These are phyloP conservation scores for Nautilus pompilius DNA, from an alignment of 1,140 invertebrate species.

Conservation along the genomic window DNA sequence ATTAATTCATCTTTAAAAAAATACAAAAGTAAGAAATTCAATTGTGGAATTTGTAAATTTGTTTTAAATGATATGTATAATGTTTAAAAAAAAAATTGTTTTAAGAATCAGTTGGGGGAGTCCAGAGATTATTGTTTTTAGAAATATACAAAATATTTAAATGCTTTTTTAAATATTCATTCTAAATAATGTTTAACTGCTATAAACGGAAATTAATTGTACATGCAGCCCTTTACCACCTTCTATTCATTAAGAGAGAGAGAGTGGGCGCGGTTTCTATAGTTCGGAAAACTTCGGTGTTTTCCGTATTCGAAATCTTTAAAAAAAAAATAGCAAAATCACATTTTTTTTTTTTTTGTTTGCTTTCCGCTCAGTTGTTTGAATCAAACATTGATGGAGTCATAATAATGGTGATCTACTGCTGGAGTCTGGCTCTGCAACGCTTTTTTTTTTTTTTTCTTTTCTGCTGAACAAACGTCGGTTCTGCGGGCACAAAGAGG, in stretches of 20 bases:
- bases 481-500: constrained; percentile 28
- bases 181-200: not conserved
- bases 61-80: no score
- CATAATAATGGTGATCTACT: not conserved
- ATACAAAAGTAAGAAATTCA: no score
- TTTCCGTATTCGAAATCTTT: not conserved
- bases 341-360: not conserved
- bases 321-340: not conserved
- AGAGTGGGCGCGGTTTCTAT: not conserved
- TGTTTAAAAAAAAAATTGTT: no score
- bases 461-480: constrained; percentile 35
- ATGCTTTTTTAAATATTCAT: not conserved
- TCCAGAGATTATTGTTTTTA: no score
- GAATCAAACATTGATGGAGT: not conserved
- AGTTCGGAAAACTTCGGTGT: not conserved
- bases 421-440: not conserved
- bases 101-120: no score
- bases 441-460: constrained; percentile 29
- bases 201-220: not conserved
- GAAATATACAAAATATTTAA: not conserved
- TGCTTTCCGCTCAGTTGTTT: not conserved
- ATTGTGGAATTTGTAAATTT: no score
- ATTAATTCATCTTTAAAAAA: no score
- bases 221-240: not conserved
- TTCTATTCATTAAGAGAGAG: not conserved